phyloP scores from a whole-genome alignment of 2,888 invertebrate species.

The Hirtodrosophila duncani region DNA sequence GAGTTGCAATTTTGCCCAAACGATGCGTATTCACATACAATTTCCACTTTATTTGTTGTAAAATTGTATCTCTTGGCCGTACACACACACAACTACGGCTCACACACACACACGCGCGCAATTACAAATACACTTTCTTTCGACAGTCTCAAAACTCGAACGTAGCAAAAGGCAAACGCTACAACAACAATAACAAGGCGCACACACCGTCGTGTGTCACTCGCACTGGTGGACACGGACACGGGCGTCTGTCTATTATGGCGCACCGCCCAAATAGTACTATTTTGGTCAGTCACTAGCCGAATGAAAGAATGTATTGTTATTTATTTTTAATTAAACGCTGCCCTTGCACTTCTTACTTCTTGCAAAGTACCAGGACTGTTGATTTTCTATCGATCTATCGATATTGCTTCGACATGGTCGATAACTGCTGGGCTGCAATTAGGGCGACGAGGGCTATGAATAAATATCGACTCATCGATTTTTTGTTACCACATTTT shows the following conservation, averaged over 20 bases:
- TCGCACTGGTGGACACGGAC: slow-evolving; percentile 6
- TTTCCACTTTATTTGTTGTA: no score
- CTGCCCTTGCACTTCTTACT: slow-evolving; percentile 31
- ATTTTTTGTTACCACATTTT: no score
- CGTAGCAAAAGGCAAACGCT: slow-evolving; percentile 23
- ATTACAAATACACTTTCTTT: slow-evolving; percentile 10
- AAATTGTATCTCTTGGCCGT: neutral
- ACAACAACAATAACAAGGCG: slow-evolving; percentile 36
- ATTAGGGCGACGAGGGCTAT: no score
- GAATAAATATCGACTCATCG: no score
- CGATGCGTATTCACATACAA: neutral
- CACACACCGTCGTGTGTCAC: slow-evolving; percentile 32
- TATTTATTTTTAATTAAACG: slow-evolving; percentile 24
- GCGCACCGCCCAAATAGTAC: slow-evolving; percentile 25
- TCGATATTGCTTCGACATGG: no score
- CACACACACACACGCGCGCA: slow-evolving; percentile 1
- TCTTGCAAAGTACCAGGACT: no score
- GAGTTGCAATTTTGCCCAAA: no score
- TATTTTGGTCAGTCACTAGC: slow-evolving; percentile 20
- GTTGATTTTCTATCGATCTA: no score
- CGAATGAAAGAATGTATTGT: slow-evolving; percentile 21
- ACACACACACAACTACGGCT: neutral
- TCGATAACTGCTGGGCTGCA: no score
- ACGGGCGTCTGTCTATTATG: slow-evolving; percentile 14
- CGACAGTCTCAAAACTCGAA: slow-evolving; percentile 18